phyloP scores from a whole-genome alignment of 2,888 invertebrate genomes.

The Drosophila algonquin region DNA sequence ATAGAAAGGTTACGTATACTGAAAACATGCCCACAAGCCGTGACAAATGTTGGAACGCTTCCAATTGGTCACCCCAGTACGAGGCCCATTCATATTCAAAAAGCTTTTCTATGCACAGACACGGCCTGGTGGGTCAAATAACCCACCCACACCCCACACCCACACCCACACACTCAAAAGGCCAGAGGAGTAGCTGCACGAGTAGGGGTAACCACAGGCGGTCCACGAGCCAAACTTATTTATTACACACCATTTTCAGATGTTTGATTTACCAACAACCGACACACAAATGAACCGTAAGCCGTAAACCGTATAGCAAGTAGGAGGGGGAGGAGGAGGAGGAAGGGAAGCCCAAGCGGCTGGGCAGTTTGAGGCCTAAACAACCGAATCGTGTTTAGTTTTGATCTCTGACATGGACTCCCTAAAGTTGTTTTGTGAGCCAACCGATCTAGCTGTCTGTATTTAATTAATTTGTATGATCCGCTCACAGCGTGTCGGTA shows the following conservation, averaged over 20 bases:
- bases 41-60: not conserved
- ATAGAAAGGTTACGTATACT: not conserved
- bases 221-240: constrained; percentile 65
- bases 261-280: constrained; percentile 17
- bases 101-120: constrained; percentile 37
- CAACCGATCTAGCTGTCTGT: constrained; percentile 45
- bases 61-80: not conserved
- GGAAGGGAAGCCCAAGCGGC: constrained; percentile 53
- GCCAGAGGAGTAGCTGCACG: constrained; percentile 17
- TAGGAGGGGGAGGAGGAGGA: not conserved
- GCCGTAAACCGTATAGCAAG: constrained; percentile 38
- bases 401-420: constrained; percentile 59
- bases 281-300: constrained; percentile 56
- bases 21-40: constrained; percentile 2
- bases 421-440: constrained; percentile 23
- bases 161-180: constrained; percentile 18
- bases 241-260: constrained; percentile 49
- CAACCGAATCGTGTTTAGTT: constrained; percentile 60
- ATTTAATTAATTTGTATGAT: constrained; percentile 76
- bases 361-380: constrained; percentile 49
- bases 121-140: constrained; percentile 15
- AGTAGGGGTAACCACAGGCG: constrained; percentile 47
- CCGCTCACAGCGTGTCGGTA: constrained; percentile 69
- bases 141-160: constrained; percentile 11
- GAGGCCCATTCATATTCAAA: constrained; percentile 19